Percentiles rank a stretch among this genome's conserved stretches.
These are phyloP conservation scores for Ectemnius lituratus DNA, from an alignment of 2,888 invertebrate genomes.

Conservation along the genomic window DNA sequence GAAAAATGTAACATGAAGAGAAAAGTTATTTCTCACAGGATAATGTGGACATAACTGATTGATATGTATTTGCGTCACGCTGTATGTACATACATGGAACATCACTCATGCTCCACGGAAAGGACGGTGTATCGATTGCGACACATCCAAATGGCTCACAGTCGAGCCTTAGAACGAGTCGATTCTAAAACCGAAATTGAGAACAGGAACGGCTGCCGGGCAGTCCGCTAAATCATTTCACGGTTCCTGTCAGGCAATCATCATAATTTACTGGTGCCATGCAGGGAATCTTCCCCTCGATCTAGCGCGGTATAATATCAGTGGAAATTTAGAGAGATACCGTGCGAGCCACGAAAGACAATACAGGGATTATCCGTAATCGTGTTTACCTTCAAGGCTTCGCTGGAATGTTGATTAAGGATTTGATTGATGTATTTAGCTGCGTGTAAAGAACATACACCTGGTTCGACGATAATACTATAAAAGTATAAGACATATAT, in stretches of 20 bases:
- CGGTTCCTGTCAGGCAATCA: constrained; percentile 4
- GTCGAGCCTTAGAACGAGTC: too few species aligned
- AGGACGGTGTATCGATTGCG: too few species aligned
- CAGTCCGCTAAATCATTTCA: background rate
- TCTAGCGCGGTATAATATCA: background rate
- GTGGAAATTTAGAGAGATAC: constrained; percentile 3
- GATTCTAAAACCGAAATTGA: background rate
- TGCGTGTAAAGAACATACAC: too few species aligned
- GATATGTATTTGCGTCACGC: too few species aligned
- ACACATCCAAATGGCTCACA: too few species aligned
- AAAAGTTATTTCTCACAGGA: too few species aligned
- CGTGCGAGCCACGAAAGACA: constrained; percentile 1
- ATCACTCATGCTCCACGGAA: too few species aligned
- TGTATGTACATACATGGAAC: too few species aligned
- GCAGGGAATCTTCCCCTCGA: background rate
- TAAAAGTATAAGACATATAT: too few species aligned
- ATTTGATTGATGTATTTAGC: background rate
- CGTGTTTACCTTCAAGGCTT: background rate
- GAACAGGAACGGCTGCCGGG: background rate
- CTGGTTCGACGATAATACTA: too few species aligned
- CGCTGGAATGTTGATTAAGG: constrained; percentile 1
- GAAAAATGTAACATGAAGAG: too few species aligned
- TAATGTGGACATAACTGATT: too few species aligned
- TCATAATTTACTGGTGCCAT: constrained; percentile 2
- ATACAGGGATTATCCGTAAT: constrained; percentile 1